Base-by-base conservation (phyloP, 2,797 vertebrate species). In the Cetoscarus ocellatus region DNA sequence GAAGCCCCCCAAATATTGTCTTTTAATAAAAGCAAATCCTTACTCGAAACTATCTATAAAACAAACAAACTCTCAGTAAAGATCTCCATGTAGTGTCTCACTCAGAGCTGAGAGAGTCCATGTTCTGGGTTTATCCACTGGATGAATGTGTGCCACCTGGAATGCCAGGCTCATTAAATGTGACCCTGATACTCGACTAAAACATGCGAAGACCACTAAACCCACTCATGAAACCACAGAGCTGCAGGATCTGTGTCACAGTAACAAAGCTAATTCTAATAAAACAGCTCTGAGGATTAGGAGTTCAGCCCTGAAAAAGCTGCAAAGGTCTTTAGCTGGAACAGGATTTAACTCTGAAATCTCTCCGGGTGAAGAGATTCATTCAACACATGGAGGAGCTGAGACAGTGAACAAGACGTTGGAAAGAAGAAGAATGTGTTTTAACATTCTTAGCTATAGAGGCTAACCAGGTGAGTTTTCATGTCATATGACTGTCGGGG, bases 221-320 rank as follows among this genome's bases (percentile, higher is more conserved):
- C 61, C 54, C 40, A 27, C 45, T 76, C 61, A 64, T 67, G 66
- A 17, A 50, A 73, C 62, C 63, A 54, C 56, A 73, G 62, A 58
- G 64, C 59, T 57, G 58, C 10, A 36, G 63, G 45, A 59, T 75
- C 60, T 56, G 35, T 42, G 35, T 54, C 49, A 45, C 50, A 50
- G 18, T 66, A 56, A 55, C 48, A 65, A 71, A 52, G 43, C 51
- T 18, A 75, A 70, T 63, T 67, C 64, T 44, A 44, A 18, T 10
- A 34, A 47, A 58, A 50, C 67, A 42, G 53, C 57, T 77, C n/a
- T 49, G 5, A 62, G 38, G 70, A 74, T 75, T 49, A 62, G 3
- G 9, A 13, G 34, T 67, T 59, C 27, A 53, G 40, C 50, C n/a
- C 43, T 53, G 49, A 68, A 52, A 58, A n/a, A 47, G 43, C 34